Evolutionary conservation across 2,113 vertebrate species (phyloP), one percentile per base, ranked within the genome.

Genomic region (Reinhardtius hippoglossoides): DNA sequence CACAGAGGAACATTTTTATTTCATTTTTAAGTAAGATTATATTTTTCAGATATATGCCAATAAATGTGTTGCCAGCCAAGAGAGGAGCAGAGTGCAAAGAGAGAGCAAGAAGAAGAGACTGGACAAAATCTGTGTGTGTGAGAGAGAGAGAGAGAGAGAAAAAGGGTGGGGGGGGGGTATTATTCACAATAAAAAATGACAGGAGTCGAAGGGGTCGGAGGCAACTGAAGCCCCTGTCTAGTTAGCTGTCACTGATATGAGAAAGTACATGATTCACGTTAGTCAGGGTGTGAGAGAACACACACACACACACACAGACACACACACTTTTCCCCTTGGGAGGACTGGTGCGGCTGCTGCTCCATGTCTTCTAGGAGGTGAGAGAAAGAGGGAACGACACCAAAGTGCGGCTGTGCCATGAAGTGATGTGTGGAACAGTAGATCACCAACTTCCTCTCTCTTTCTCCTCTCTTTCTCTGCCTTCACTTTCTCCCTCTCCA

Each of bases 251-350:
- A 94, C 83, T 59, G 91, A 95, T 94, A 95, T 93, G 91, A 92
- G 92, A 93, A 94, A 93, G 92, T 94, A 93, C 90, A 93, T 90
- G 93, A 94, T 94, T 92, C 93, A 90, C 78, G 88, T 95, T 95
- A 94, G 94, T 93, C 93, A 95, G 85, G 93, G 92, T 94, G 83
- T 87, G 81, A 90, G 80, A 71, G 50, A 35, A 78, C 64, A 52
- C 58, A 65, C 69, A 67, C 60, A 68, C 80, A 59, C 59, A 74
- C 79, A 75, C 69, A 78, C 61, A 80, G 62, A 71, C 66, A 76
- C 61, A 72, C 62, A 77, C 62, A 73, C 62, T 50, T 73, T 75
- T 60, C 79, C 91, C 71, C 70, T 10, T 65, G 83, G 88, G 90
- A 91, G 2, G 9, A 35, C 69, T 78, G 72, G 42, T 80, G 76